Percentiles rank a stretch among this genome's conserved stretches.
Conservation (phyloP, 2,113 vertebrate genomes). For the Tyto alba region DNA sequence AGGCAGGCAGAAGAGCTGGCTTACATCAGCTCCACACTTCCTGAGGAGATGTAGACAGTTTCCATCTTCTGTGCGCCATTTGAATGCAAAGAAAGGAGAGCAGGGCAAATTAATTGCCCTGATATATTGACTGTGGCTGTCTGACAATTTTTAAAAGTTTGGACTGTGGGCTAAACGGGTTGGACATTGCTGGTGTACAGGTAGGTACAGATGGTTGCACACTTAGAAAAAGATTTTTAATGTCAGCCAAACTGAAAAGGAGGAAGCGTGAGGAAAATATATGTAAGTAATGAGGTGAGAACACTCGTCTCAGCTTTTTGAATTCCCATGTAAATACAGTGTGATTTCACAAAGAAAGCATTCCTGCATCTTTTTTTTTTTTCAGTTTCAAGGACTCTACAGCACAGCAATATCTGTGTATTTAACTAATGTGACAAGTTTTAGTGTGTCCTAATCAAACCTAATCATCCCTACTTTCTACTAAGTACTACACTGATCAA, state of each 20-base stretch:
- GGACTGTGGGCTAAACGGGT: background rate
- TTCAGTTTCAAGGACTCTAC: background rate
- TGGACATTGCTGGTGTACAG: background rate
- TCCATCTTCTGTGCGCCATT: background rate
- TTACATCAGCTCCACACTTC: background rate
- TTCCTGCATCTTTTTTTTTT: background rate
- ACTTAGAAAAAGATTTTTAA: constrained; percentile 8
- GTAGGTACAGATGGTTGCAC: background rate
- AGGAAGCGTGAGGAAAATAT: background rate
- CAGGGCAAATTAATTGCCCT: background rate
- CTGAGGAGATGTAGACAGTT: background rate
- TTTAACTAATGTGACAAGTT: constrained; percentile 59
- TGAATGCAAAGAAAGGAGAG: background rate
- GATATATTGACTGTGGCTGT: background rate
- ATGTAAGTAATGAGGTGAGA: constrained; percentile 17
- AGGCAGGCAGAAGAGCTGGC: background rate
- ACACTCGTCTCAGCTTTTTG: background rate
- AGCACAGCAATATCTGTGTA: constrained; percentile 25
- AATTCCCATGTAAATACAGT: background rate
- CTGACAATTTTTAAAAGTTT: background rate
- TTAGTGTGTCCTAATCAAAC: constrained; percentile 56
- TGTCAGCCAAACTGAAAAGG: background rate
- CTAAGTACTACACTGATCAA: constrained; percentile 58
- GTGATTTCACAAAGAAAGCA: constrained; percentile 28
- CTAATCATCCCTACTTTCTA: constrained; percentile 55